Conservation (phyloP, 2,797 vertebrate species). For the Argentina silus region DNA sequence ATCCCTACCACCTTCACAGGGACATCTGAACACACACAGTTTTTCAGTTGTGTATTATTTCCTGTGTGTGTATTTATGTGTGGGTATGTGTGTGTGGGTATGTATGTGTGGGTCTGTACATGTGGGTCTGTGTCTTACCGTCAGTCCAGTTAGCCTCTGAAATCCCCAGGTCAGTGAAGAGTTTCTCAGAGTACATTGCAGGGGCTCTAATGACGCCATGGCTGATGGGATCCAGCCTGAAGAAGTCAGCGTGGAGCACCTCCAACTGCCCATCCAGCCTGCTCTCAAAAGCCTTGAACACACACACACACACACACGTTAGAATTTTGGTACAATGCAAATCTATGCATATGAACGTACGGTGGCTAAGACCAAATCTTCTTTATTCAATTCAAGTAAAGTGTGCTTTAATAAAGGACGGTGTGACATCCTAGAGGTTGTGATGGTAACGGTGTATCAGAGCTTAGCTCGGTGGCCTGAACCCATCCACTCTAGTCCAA, state of each 20-base stretch:
- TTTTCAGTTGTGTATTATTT: too few relatives aligned
- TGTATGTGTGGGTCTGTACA: not conserved
- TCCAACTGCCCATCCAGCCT: slow-evolving; percentile 80
- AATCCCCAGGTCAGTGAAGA: slow-evolving; percentile 87
- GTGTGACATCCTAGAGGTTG: not conserved
- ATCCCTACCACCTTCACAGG: slow-evolving; percentile 89
- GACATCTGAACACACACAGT: slow-evolving; percentile 74
- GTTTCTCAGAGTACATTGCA: slow-evolving; percentile 75
- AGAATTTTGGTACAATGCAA: not conserved
- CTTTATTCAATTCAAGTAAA: too few relatives aligned
- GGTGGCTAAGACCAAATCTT: too few relatives aligned
- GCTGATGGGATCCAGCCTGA: slow-evolving; percentile 83
- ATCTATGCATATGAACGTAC: not conserved
- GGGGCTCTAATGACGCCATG: slow-evolving; percentile 74
- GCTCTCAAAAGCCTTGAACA: slow-evolving; percentile 80
- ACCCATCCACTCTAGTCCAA: not conserved
- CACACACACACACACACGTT: slow-evolving; percentile 9
- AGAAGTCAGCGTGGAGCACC: slow-evolving; percentile 89
- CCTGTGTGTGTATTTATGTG: too few relatives aligned
- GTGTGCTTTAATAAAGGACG: not conserved
- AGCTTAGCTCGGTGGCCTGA: not conserved
- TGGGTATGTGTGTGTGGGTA: not conserved
- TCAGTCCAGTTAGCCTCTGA: slow-evolving; percentile 82
- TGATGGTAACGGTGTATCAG: not conserved
- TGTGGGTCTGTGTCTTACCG: slow-evolving; percentile 74